Evolutionary conservation across 2,888 invertebrate genomes (phyloP), one percentile per base, ranked within the genome.

Genomic region (Bugulina stolonifera): DNA sequence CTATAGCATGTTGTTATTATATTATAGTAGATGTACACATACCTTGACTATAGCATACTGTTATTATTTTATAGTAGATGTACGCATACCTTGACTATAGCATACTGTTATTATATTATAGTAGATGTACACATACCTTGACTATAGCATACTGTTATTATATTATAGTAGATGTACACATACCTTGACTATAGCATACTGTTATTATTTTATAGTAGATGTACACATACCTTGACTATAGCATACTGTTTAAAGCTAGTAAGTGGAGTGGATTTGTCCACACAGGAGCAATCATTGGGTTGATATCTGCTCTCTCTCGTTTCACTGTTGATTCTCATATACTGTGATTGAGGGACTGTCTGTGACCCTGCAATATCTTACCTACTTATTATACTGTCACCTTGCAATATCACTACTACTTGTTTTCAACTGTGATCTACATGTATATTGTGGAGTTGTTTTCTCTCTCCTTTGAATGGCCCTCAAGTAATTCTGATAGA

Each of bases 271-370:
- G 64, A 64, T 64, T 64, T 64, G 64, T 64, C 64, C 64, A 64
- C 10, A 64, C 32, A 64, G 14, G 29, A 27, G 32, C 64, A 64
- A 32, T 64, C 64, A 64, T 64, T 25, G 3, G 64, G 64, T 22
- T 32, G 27, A n/a, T 64, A 64, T 27, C 64, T 27, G 34, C 32
- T 14, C n/a, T 64, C 64, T 5, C 89, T 34, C 79, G 78, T 35
- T 82, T 91, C 91, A 0, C 91, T 90, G 83, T 92, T 92, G 71
- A 92, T 90, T 54, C 92, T 85, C 5, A 29, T 54, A n/a, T 64
- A 64, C 64, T 64, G 64, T 14, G 32, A n/a, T 5, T 32, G 32
- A 10, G 64, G 64, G 5, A 64, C 64, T 18, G 64, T 64, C 1
- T 57, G 57, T n/a, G 57, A n/a, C 5, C 57, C 57, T 52, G 14